Evolutionary conservation across 2,888 invertebrate species (phyloP), one percentile per base, ranked within the genome.

Genomic region (Octodonta nipae): DNA sequence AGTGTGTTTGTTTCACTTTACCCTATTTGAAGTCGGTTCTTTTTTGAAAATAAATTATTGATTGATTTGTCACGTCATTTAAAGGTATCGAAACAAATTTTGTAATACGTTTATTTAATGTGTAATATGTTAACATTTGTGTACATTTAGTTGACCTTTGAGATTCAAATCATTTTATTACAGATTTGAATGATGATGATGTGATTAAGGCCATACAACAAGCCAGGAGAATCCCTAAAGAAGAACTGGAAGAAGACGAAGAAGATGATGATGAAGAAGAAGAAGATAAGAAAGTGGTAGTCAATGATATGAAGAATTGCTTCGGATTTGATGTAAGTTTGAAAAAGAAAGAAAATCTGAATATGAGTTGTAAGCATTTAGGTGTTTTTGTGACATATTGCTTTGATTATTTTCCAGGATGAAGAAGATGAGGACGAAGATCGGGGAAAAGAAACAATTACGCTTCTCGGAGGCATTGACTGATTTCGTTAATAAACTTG

Each of bases 261-360:
- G 48, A 49, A 15, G 46, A 49, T 29, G 46, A 48, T 30, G 43
- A 45, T 12, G 46, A 44, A 11, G 49, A 55, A 28, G 48, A 48
- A 14, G 49, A 55, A 37, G 54, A 56, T 8, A 54, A 55, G 36
- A 57, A 57, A 46, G 42, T 41, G 36, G 63, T 66, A 37, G 50
- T 69, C 5, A 64, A 70, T 47, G 74, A 75, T 46, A 85, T 85
- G 61, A 74, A 81, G 52, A 75, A 75, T 11, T 86, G 85, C 58
- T 86, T 86, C 45, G 85, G 85, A 2, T 85, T 86, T 62, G 84
- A 84, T 58, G 82, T 78, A 54, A 66, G 70, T 67, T 35, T 34
- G 36, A 29, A 13, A 28, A 15, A 7, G 13, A 24, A 34, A 15
- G 4, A 26, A 15, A 32, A 15, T 17, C 8, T 22, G 4, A 4